Percentiles rank a stretch among this genome's conserved stretches.
Evolutionary conservation across 2,797 vertebrate species (phyloP).

Genomic region (Podargus strigoides): DNA sequence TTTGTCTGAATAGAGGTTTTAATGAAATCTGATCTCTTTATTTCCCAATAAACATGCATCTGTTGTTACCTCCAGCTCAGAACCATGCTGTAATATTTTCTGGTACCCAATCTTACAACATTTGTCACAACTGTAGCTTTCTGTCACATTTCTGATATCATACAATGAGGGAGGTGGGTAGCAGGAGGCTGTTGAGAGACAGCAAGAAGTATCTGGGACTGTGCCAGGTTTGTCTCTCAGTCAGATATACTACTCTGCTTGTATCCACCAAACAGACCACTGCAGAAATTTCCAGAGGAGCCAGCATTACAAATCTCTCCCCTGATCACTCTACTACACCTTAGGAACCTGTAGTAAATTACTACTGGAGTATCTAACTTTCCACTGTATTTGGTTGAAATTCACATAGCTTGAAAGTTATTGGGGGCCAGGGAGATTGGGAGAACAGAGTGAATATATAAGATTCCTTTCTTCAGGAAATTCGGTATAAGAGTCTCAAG

Average conservation of each 20-base stretch:
- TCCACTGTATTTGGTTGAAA: neutral
- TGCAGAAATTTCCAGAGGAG: neutral
- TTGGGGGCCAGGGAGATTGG: accelerated
- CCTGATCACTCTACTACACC: neutral
- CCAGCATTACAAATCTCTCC: neutral
- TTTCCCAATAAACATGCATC: neutral
- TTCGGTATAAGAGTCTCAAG: neutral
- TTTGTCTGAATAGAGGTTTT: neutral
- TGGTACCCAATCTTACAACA: neutral
- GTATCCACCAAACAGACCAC: neutral
- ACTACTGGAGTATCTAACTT: neutral
- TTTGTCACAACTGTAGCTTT: neutral
- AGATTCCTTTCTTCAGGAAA: neutral
- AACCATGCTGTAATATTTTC: neutral
- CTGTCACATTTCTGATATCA: neutral
- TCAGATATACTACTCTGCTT: accelerated
- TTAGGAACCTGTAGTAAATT: neutral
- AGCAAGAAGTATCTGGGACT: neutral
- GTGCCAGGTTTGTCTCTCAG: accelerated
- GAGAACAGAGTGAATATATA: neutral
- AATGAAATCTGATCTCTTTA: neutral
- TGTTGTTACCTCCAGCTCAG: neutral
- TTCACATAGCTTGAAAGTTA: neutral
- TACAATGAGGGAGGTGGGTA: neutral
- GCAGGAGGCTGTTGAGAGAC: neutral